Percentiles rank a stretch among this genome's conserved stretches.
phyloP scores from a whole-genome alignment of 2,113 vertebrate genomes.

The Platanista minor region DNA sequence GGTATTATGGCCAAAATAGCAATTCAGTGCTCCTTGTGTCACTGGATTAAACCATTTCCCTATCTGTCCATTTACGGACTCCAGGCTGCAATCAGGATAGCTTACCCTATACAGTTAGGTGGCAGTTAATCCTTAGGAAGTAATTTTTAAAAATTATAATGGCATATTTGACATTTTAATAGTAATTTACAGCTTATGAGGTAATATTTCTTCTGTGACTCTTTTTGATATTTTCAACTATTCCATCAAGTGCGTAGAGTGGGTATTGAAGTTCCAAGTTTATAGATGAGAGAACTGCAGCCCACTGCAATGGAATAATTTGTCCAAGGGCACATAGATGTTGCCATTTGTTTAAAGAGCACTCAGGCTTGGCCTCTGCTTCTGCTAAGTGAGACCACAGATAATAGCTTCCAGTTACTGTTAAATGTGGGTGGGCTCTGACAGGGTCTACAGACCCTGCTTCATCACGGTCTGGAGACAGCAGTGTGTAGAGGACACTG shows the following conservation, averaged over 20 bases:
- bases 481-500: background rate
- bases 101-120: background rate
- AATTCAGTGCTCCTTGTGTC: background rate
- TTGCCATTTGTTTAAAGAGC: background rate
- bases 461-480: no score
- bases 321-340: background rate
- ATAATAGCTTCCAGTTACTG: background rate
- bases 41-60: background rate
- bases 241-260: background rate
- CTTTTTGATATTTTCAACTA: slow-evolving; percentile 28
- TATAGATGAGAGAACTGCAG: background rate
- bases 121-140: background rate
- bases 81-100: background rate
- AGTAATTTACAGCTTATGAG: background rate
- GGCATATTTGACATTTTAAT: background rate
- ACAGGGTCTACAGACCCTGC: no score
- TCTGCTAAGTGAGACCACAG: background rate
- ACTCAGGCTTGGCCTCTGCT: background rate
- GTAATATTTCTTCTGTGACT: background rate
- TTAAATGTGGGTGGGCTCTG: background rate
- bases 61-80: background rate
- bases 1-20: background rate
- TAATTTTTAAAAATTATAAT: background rate
- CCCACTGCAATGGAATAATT: background rate
- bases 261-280: background rate